phyloP scores from a whole-genome alignment of 2,797 vertebrate species.

The Xyrichtys novacula region DNA sequence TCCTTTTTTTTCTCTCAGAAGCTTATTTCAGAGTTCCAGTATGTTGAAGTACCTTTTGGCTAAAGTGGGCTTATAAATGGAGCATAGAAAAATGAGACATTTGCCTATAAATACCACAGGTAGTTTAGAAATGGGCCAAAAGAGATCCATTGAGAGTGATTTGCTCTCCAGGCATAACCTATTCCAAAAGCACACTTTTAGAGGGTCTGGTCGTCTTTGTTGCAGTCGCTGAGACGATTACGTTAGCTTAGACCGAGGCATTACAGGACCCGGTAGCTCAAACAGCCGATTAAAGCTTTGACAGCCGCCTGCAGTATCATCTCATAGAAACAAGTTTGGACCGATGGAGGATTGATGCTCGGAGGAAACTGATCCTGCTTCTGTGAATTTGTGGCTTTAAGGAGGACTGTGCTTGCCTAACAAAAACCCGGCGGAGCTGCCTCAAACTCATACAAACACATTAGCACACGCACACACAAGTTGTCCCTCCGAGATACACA shows the following conservation, averaged over 20 bases:
- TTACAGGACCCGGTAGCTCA: slow-evolving; percentile 23
- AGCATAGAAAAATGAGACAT: slow-evolving; percentile 56
- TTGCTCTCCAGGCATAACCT: slow-evolving; percentile 56
- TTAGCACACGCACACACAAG: slow-evolving; percentile 21
- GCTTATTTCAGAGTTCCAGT: slow-evolving; percentile 4
- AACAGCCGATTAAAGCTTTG: slow-evolving; percentile 10
- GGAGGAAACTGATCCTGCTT: slow-evolving; percentile 18
- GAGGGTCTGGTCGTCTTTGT: slow-evolving; percentile 31
- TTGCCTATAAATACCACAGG: slow-evolving; percentile 72
- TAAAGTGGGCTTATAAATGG: slow-evolving; percentile 59
- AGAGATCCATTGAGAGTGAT: slow-evolving; percentile 44
- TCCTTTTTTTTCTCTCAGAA: background rate
- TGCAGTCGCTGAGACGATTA: background rate
- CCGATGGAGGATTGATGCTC: slow-evolving; percentile 29
- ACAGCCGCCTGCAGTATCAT: slow-evolving; percentile 24
- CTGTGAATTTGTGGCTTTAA: slow-evolving; percentile 23
- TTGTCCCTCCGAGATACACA: slow-evolving; percentile 43
- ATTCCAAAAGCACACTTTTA: slow-evolving; percentile 55
- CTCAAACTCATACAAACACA: slow-evolving; percentile 29
- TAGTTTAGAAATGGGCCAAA: slow-evolving; percentile 69
- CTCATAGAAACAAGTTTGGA: slow-evolving; percentile 6
- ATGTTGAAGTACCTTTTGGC: slow-evolving; percentile 43
- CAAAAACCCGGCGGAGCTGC: slow-evolving; percentile 23
- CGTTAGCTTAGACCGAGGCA: background rate
- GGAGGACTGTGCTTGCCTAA: slow-evolving; percentile 30